A percentile compares a stretch with the other conserved stretches of the same genome.
phyloP scores from a whole-genome alignment of 2,888 invertebrate species.

The Patella caerulea region DNA sequence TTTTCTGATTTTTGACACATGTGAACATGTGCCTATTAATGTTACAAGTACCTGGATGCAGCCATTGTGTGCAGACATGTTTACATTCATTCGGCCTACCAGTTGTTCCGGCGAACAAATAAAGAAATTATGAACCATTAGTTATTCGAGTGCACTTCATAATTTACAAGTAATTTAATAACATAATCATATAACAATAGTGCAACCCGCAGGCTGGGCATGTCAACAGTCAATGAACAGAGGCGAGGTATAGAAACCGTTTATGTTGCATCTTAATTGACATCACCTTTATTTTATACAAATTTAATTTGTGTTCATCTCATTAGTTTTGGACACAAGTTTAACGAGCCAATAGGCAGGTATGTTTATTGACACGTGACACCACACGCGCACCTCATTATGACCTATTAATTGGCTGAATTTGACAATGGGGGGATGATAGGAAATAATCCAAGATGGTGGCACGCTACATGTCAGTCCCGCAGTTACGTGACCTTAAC shows the following conservation, averaged over 20 bases:
- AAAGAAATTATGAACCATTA: too few relatives aligned
- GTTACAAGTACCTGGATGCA: too few relatives aligned
- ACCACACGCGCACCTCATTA: conserved; percentile 4
- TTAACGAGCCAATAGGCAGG: conserved; percentile 7
- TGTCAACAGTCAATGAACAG: neutral
- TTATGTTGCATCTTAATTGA: conserved; percentile 9
- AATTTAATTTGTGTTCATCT: neutral
- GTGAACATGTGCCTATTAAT: too few relatives aligned
- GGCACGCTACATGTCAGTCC: neutral
- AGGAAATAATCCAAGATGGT: neutral
- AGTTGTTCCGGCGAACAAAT: too few relatives aligned
- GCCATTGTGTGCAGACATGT: too few relatives aligned
- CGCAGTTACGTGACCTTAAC: conserved; percentile 4
- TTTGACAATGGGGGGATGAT: neutral
- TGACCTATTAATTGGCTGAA: neutral
- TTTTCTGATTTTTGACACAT: too few relatives aligned
- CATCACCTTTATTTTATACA: conserved; percentile 2
- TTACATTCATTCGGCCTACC: too few relatives aligned
- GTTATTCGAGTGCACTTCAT: too few relatives aligned
- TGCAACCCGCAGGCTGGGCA: neutral
- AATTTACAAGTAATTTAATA: too few relatives aligned
- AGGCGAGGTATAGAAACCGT: neutral
- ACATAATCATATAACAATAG: too few relatives aligned
- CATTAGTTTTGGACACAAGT: conserved; percentile 2
- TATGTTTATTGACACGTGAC: conserved; percentile 2